Base-by-base conservation (phyloP, 1,140 invertebrate species). In the Solen grandis region DNA sequence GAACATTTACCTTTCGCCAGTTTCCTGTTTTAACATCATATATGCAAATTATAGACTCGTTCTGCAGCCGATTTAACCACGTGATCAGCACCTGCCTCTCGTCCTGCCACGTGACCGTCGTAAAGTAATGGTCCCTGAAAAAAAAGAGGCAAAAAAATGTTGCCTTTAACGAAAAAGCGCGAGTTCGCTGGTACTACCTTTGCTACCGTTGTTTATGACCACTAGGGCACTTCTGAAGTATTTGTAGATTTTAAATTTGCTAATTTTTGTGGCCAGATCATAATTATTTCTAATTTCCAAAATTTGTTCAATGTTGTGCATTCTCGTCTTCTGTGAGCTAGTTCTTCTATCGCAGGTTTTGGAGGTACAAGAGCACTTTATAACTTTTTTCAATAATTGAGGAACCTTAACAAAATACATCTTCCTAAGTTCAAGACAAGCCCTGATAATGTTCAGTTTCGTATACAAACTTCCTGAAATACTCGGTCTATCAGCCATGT, bases 21-120 rank as follows among this genome's bases (percentile, higher is more conserved):
- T 94, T 95, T 1, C 83, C 85, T 79, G 95, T 95, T 1, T 10
- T 31, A 5, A 74, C 82, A 31, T 74, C 41, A 92, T 97, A 99
- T 22, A 97, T 93, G 0, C 96, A 96, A 31, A 98, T 94, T 57
- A 97, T 94, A 2, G 96, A 96, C 57, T 96, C 92, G 92, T 98
- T 98, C 92, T 98, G 97, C 1, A 95, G 94, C 79, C 97, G 94
- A 85, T 97, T 98, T 83, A 98, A 93, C 97, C 97, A 99, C 10
- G 97, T 95, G 31, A 98, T 95, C 16, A 98, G 94, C 31, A 95
- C 93, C 92, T 97, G 95, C 0, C 95, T 95, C 27, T 95, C 92
- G 66, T 95, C 96, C 59, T 97, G 95, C 97, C 97, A 98, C 38
- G 95, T 95, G 8, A 96, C 96, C 29, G 95, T 95, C 55, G 96